phyloP scores from a whole-genome alignment of 2,113 vertebrate species.

The Saguinus imperator region DNA sequence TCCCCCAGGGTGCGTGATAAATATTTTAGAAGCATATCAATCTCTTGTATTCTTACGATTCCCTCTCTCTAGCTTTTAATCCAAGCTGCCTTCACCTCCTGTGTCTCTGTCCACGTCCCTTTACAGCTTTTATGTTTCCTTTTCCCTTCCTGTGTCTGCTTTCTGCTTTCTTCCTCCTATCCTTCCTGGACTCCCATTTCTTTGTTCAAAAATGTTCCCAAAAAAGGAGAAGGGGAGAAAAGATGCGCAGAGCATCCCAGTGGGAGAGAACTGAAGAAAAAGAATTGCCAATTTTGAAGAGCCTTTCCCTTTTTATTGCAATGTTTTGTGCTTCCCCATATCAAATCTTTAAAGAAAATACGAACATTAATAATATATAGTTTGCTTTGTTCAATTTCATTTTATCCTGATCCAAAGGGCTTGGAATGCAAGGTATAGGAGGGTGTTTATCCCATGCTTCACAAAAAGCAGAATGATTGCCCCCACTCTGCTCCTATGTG shows the following conservation, averaged over 20 bases:
- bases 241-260: constrained; percentile 38
- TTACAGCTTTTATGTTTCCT: neutral
- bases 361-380: constrained; percentile 79
- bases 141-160: neutral
- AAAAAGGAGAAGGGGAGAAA: constrained; percentile 53
- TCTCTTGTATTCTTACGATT: neutral
- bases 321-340: constrained; percentile 63
- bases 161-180: neutral
- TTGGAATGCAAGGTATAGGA: constrained; percentile 50
- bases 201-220: neutral
- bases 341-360: constrained; percentile 76
- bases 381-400: constrained; percentile 74
- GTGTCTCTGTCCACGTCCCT: neutral
- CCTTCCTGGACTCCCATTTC: neutral
- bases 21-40: neutral
- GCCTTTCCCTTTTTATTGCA: constrained; percentile 58
- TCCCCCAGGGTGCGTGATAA: neutral
- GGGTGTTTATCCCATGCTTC: constrained; percentile 65
- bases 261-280: constrained; percentile 67
- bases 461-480: constrained; percentile 46
- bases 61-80: neutral
- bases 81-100: neutral
- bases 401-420: constrained; percentile 71
- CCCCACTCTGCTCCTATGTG: neutral
- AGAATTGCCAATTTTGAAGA: constrained; percentile 71